Base-by-base conservation (phyloP, 2,888 invertebrate genomes). In the Pediacus dermestoides region DNA sequence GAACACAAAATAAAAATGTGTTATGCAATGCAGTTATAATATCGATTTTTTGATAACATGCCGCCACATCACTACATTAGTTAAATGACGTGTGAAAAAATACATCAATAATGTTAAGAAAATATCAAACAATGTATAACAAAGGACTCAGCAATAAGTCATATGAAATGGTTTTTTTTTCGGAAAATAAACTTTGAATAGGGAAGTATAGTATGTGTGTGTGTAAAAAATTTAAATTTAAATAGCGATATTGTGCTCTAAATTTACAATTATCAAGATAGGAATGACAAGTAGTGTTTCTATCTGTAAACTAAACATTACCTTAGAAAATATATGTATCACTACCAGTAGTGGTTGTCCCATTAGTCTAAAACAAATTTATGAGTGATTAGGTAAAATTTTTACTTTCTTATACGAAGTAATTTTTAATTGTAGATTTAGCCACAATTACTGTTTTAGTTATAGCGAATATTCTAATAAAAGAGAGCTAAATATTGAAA, bases 281-380 rank as follows among this genome's bases (percentile, higher is more conserved):
- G n/a, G n/a, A n/a, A n/a, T n/a, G n/a, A n/a, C n/a, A n/a, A n/a
- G n/a, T n/a, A n/a, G n/a, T n/a, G n/a, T n/a, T n/a, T n/a, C n/a
- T n/a, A n/a, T n/a, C n/a, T n/a, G n/a, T n/a, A n/a, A n/a, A n/a
- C n/a, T n/a, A n/a, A 34, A 25, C 44, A 48, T 72, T 68, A 64
- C 67, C 73, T 70, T 84, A 87, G 77, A 75, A 88, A 80, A 88
- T 88, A 80, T 88, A 88, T 67, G 88, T 88, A 82, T 87, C 83
- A 78, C 88, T 88, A 82, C 55, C 59, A 51, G 59, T 50, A 48
- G 78, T 74, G 73, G 79, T 77, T 74, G 80, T 78, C 64, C 77
- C 82, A 76, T 82, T 81, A 74, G 80, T 80, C 80, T 81, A 77
- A 71, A 77, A 72, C 72, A 78, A 70, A 65, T 58, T 58, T 57